phyloP scores from a whole-genome alignment of 2,113 vertebrate species.

The Halichoerus grypus region DNA sequence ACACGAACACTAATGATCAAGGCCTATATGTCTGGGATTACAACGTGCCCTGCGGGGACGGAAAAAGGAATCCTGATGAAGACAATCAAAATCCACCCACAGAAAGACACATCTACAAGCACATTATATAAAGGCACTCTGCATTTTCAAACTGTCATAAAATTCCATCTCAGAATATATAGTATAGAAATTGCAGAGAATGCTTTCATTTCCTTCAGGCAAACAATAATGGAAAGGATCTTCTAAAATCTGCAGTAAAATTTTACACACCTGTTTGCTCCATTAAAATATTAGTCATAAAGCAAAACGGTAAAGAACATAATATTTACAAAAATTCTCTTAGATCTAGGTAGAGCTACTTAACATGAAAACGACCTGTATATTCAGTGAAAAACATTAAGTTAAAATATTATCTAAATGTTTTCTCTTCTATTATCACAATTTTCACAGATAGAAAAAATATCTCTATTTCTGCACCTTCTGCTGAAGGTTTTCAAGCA shows the following conservation, averaged over 20 bases:
- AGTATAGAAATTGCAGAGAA: background rate
- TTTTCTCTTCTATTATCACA: background rate
- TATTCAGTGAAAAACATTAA: background rate
- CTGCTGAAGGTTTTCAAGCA: background rate
- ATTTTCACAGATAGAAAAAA: background rate
- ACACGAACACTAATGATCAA: background rate
- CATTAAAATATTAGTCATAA: slow-evolving; percentile 4
- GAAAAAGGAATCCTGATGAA: background rate
- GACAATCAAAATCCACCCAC: background rate
- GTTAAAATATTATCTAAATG: background rate
- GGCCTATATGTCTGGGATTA: background rate
- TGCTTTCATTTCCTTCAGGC: slow-evolving; percentile 15
- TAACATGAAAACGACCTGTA: background rate
- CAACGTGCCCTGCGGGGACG: background rate
- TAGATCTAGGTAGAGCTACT: background rate
- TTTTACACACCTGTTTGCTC: background rate
- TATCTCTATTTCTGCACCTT: background rate
- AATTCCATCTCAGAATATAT: background rate
- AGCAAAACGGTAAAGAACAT: background rate
- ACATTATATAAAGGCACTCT: background rate
- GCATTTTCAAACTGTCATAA: background rate
- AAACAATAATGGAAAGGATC: background rate
- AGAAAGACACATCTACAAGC: background rate
- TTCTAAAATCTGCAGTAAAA: background rate
- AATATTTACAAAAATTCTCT: background rate